Percentiles rank a stretch among this genome's conserved stretches.
Conservation (phyloP, 2,888 invertebrate genomes). For the Caenorhabditis plicata region DNA sequence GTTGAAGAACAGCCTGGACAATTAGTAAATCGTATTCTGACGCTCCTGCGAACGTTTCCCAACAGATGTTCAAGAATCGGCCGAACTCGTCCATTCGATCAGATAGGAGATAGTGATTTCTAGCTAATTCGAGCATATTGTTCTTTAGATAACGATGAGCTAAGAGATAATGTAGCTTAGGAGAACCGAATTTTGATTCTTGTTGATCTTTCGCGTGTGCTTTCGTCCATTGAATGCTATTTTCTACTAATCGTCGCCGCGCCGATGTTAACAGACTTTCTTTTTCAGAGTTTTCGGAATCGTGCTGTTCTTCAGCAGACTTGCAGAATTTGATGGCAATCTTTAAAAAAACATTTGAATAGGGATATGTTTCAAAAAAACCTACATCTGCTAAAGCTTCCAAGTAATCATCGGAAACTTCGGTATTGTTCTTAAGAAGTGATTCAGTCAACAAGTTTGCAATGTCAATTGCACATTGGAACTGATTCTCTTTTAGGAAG, state of each 20-base stretch:
- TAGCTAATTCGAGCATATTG: conserved; percentile 8
- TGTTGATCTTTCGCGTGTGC: neutral
- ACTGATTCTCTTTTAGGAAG: conserved; percentile 23
- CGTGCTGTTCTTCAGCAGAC: conserved; percentile 1
- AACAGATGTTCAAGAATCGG: neutral
- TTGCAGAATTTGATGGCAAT: conserved; percentile 3
- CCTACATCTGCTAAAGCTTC: conserved; percentile 8
- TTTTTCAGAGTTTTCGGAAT: conserved; percentile 2
- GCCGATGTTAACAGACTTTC: conserved; percentile 7
- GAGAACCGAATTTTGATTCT: conserved; percentile 20
- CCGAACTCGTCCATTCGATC: conserved; percentile 7
- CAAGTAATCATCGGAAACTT: neutral
- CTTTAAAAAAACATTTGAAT: too few relatives aligned
- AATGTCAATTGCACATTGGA: conserved; percentile 24
- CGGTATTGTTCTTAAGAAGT: conserved; percentile 9
- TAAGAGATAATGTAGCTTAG: conserved; percentile 8
- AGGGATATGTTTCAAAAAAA: neutral
- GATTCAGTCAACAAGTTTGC: conserved; percentile 11
- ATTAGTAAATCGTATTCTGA: conserved; percentile 7
- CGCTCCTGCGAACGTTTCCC: neutral
- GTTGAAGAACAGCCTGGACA: conserved; percentile 20
- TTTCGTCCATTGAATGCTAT: conserved; percentile 26
- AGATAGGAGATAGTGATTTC: conserved; percentile 19
- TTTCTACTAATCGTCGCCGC: conserved; percentile 14
- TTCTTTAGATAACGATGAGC: conserved; percentile 2